Conservation (phyloP, 2,797 vertebrate species). For the Coregonus ussuriensis region DNA sequence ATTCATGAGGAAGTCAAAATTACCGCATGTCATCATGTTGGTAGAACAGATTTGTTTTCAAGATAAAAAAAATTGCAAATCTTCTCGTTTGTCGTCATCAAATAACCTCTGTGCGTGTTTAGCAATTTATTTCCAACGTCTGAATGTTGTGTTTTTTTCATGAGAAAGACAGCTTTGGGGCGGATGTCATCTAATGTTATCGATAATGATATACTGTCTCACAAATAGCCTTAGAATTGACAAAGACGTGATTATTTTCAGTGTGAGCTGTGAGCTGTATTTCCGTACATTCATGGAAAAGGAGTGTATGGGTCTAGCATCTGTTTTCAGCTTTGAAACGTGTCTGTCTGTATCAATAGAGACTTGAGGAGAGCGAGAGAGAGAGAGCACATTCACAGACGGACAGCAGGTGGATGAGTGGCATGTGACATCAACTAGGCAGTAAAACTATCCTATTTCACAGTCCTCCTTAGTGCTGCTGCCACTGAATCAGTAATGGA, state of each 20-base stretch:
- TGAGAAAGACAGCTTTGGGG: constrained; percentile 64
- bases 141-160: constrained; percentile 5
- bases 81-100: background rate
- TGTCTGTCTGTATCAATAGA: constrained; percentile 48
- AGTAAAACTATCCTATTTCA: constrained; percentile 58
- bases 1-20: background rate
- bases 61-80: background rate
- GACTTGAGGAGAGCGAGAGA: constrained; percentile 42
- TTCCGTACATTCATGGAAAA: background rate
- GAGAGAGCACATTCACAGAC: constrained; percentile 21
- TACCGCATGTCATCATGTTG: background rate
- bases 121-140: background rate
- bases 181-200: constrained; percentile 77
- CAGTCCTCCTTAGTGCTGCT: constrained; percentile 48
- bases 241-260: constrained; percentile 30
- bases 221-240: constrained; percentile 76
- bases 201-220: constrained; percentile 78
- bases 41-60: background rate
- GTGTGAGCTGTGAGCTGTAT: background rate
- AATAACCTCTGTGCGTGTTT: background rate
- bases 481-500: constrained; percentile 4
- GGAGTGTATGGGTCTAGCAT: constrained; percentile 12
- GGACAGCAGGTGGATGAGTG: constrained; percentile 14
- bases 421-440: constrained; percentile 34
- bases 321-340: constrained; percentile 32